phyloP scores from a whole-genome alignment of 2,113 vertebrate species.

The Neolamprologus brichardi region DNA sequence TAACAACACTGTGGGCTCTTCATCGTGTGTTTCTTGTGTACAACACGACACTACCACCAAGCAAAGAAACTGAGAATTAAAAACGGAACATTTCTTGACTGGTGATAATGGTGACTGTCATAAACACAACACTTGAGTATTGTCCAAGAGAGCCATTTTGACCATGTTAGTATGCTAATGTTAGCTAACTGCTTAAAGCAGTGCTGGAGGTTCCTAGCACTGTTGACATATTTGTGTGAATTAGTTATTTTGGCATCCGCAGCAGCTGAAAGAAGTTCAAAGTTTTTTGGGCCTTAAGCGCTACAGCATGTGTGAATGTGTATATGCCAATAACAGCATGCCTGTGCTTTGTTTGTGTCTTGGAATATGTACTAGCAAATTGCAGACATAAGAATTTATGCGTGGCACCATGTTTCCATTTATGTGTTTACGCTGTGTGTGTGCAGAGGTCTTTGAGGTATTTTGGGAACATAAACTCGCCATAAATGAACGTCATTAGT shows the following conservation, averaged over 20 bases:
- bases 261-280: neutral
- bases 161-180: neutral
- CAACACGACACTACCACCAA: too few relatives aligned
- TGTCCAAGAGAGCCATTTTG: neutral
- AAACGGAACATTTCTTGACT: too few relatives aligned
- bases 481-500: slow-evolving; percentile 6
- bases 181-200: neutral
- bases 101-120: neutral
- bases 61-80: too few relatives aligned
- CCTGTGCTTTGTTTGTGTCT: neutral
- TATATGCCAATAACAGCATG: neutral
- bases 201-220: neutral
- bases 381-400: neutral
- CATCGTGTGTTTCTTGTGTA: too few relatives aligned
- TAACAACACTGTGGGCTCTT: too few relatives aligned
- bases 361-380: neutral
- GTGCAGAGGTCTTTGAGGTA: neutral
- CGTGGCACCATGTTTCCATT: neutral
- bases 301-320: neutral
- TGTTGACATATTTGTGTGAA: neutral
- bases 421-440: neutral
- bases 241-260: neutral
- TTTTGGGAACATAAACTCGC: slow-evolving; percentile 12
- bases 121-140: neutral
- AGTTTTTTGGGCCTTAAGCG: neutral